Evolutionary conservation across 23 tunicate species (phyloP).

Genomic region (Styela clava): DNA sequence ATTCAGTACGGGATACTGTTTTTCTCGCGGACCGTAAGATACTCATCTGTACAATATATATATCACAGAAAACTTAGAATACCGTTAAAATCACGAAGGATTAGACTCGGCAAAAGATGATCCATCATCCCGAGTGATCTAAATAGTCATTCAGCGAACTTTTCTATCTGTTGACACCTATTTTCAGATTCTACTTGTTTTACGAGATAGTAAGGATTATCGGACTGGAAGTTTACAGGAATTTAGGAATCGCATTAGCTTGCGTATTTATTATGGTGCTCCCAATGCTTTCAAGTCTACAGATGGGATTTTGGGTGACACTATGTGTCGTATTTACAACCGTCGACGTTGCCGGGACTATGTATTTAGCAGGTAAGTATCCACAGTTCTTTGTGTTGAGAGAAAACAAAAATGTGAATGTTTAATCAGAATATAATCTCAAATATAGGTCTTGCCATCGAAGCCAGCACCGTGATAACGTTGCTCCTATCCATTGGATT

Average conservation of each 20-base stretch:
- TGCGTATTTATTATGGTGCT: constrained; percentile 11
- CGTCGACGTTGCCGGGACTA: constrained; percentile 25
- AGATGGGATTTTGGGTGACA: constrained; percentile 29
- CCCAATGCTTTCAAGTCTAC: constrained; percentile 7
- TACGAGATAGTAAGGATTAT: constrained; percentile 17
- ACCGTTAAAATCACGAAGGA: too few species aligned
- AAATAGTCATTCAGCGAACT: too few species aligned
- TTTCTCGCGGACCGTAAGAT: neutral
- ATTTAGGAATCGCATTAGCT: constrained; percentile 15
- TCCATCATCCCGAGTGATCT: too few species aligned
- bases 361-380: constrained; percentile 24
- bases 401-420: too few species aligned
- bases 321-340: constrained; percentile 27
- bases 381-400: too few species aligned
- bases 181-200: constrained; percentile 13
- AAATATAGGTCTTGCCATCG: constrained; percentile 26
- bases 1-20: neutral
- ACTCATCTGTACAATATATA: too few species aligned
- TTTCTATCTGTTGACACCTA: too few species aligned
- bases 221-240: constrained; percentile 1
- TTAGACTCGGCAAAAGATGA: too few species aligned
- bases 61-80: too few species aligned
- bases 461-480: constrained; percentile 29
- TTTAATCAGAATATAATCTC: too few species aligned
- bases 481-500: constrained; percentile 34